These are phyloP conservation scores for Lucilia sericata DNA, from an alignment of 1,140 invertebrate genomes.

Conservation along the genomic window DNA sequence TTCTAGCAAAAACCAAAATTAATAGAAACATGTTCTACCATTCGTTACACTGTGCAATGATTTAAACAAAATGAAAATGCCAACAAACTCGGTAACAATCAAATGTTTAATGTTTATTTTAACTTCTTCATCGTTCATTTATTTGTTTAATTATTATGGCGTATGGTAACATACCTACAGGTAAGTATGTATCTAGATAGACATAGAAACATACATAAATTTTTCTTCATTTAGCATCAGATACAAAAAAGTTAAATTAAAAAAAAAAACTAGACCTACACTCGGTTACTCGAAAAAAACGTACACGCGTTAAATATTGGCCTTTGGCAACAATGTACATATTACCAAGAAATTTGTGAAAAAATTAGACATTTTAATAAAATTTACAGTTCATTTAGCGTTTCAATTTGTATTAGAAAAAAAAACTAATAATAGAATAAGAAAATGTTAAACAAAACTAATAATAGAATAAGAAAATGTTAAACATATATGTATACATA, in stretches of 20 bases:
- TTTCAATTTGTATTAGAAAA: no score
- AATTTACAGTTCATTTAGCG: no score
- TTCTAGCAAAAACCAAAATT: no score
- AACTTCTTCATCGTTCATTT: background rate
- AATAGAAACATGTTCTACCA: no score
- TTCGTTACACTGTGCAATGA: background rate
- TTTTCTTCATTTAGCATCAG: background rate
- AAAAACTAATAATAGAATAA: background rate
- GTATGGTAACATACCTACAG: background rate
- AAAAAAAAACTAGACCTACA: background rate
- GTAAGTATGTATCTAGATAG: no score
- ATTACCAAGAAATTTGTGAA: no score
- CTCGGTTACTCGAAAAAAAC: background rate
- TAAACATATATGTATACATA: background rate
- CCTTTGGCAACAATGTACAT: background rate
- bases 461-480: background rate
- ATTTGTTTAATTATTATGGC: constrained; percentile 1
- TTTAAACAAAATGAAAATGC: background rate
- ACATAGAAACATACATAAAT: background rate
- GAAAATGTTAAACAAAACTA: background rate
- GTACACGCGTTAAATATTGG: background rate
- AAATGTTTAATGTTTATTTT: background rate
- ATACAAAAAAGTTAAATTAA: background rate
- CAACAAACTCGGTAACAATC: background rate
- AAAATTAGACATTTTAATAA: no score